These are phyloP conservation scores for Poeciliopsis turrubarensis DNA, from an alignment of 2,113 vertebrate species.

Conservation along the genomic window DNA sequence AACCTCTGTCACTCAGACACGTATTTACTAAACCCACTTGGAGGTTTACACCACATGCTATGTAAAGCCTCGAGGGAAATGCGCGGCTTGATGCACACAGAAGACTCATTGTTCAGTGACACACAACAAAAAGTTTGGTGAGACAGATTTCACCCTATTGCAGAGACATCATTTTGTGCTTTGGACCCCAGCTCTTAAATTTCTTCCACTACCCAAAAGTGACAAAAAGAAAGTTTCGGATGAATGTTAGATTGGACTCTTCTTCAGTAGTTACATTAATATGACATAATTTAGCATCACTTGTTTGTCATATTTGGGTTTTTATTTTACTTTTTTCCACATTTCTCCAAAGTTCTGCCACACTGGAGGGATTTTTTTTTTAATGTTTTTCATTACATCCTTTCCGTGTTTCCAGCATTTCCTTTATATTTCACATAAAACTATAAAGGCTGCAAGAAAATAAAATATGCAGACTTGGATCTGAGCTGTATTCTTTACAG, in stretches of 20 bases:
- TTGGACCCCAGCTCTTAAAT: not conserved
- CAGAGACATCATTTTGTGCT: not conserved
- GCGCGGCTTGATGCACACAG: not conserved
- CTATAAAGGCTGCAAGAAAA: not conserved
- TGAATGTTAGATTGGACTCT: not conserved
- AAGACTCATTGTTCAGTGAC: not conserved
- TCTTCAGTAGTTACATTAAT: not conserved
- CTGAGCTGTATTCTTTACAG: not conserved
- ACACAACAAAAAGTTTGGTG: not conserved
- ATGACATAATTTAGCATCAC: too few relatives aligned
- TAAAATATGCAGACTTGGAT: not conserved
- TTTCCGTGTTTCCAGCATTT: too few relatives aligned
- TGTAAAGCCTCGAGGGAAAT: not conserved
- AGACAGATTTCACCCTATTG: not conserved
- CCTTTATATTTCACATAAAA: not conserved
- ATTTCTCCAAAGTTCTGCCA: too few relatives aligned
- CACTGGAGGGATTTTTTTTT: not conserved
- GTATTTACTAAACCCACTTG: not conserved
- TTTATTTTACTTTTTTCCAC: not conserved
- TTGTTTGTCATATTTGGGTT: too few relatives aligned
- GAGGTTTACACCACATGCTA: not conserved
- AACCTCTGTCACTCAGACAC: not conserved
- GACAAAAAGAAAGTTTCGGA: not conserved
- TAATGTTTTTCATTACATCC: not conserved
- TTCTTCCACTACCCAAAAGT: not conserved